Percentiles rank a stretch among this genome's conserved stretches.
phyloP scores from a whole-genome alignment of 2,113 vertebrate species.

The Bothrops jararaca region DNA sequence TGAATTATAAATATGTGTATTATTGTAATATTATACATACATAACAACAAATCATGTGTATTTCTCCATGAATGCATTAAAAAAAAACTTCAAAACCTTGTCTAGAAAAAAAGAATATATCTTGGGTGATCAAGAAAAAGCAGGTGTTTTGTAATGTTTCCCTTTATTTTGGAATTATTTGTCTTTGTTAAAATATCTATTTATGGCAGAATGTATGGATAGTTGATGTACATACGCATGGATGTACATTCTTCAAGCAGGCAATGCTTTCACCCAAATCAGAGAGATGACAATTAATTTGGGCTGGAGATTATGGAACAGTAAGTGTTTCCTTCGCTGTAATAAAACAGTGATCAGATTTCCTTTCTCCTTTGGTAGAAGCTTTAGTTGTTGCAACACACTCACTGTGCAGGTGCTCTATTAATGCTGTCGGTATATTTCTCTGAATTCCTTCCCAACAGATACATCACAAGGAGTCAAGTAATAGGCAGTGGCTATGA shows the following conservation, averaged over 20 bases:
- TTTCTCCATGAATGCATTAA: not conserved
- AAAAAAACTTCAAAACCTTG: not conserved
- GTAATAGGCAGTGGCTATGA: no score
- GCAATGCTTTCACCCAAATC: no score
- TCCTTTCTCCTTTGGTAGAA: not conserved
- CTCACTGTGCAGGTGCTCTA: not conserved
- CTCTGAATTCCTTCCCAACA: not conserved
- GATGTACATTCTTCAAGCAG: no score
- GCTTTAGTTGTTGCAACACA: not conserved
- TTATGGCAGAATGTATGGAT: no score
- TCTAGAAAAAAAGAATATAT: not conserved
- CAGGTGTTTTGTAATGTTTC: not conserved
- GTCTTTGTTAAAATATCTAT: no score
- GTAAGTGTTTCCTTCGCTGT: not conserved
- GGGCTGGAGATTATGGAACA: not conserved
- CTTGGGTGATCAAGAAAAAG: not conserved
- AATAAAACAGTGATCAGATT: not conserved
- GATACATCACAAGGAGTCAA: not conserved
- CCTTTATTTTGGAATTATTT: no score
- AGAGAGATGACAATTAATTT: not conserved
- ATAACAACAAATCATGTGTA: not conserved
- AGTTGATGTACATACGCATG: no score
- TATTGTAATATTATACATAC: not conserved
- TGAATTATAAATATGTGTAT: not conserved
- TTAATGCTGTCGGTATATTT: not conserved